Evolutionary conservation across 2,888 invertebrate species (phyloP).

Genomic region (Blera fallax): DNA sequence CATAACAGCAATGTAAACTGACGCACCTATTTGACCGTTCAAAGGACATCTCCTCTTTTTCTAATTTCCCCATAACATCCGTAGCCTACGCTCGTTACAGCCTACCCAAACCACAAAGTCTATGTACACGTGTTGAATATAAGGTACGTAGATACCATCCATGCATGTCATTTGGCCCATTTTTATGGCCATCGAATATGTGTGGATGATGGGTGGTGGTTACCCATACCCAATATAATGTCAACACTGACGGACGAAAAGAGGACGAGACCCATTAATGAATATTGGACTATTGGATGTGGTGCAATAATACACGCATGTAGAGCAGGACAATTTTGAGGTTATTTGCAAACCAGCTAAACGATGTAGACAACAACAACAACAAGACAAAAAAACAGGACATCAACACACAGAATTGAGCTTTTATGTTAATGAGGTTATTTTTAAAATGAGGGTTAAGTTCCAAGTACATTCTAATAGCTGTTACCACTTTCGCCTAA

Average conservation of each 20-base stretch:
- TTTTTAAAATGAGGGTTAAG: conserved; percentile 12
- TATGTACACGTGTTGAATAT: conserved; percentile 36
- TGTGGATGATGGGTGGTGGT: not conserved
- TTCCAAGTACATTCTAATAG: not conserved
- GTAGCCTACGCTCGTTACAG: not conserved
- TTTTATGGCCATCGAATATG: not conserved
- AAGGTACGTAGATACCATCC: not conserved
- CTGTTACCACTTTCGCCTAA: not conserved
- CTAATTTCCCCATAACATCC: not conserved
- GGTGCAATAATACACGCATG: conserved; percentile 38
- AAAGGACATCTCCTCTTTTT: conserved; percentile 11
- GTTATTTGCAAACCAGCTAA: conserved; percentile 39
- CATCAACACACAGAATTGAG: not conserved
- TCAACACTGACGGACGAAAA: conserved; percentile 11
- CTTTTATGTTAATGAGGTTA: conserved; percentile 39
- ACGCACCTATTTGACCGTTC: conserved; percentile 39
- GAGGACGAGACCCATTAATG: conserved; percentile 55
- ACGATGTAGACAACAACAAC: not conserved
- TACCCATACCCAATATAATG: not conserved
- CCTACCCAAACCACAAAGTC: not conserved
- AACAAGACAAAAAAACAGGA: no score
- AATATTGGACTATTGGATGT: conserved; percentile 48
- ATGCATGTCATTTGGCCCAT: not conserved
- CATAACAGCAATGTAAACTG: conserved; percentile 26
- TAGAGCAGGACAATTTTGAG: conserved; percentile 37